Evolutionary conservation across 2,888 invertebrate species (phyloP).

Genomic region (Ectobius pallidus): DNA sequence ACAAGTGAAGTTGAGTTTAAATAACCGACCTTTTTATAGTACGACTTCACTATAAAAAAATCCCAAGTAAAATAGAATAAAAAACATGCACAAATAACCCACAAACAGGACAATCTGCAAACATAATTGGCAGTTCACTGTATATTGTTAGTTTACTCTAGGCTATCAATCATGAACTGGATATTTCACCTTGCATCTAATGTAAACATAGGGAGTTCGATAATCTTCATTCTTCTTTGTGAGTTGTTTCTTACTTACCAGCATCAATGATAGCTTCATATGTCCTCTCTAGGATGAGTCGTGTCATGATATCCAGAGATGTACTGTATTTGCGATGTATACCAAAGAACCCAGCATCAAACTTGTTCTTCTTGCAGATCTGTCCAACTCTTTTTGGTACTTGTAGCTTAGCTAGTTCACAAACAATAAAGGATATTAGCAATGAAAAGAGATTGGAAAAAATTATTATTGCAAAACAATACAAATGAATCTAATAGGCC

Average conservation of each 20-base stretch:
- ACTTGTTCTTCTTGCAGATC: conserved; percentile 45
- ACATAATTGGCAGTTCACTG: too few species aligned
- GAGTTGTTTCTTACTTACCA: conserved; percentile 50
- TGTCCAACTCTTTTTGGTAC: conserved; percentile 32
- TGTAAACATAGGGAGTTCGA: too few species aligned
- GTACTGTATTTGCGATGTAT: conserved; percentile 57
- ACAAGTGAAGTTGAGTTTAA: too few species aligned
- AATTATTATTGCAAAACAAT: background rate
- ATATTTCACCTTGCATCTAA: too few species aligned
- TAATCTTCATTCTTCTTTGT: too few species aligned
- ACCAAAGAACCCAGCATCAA: conserved; percentile 58
- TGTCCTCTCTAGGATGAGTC: conserved; percentile 55
- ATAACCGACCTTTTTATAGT: too few species aligned
- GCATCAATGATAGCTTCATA: conserved; percentile 59
- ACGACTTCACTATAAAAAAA: too few species aligned
- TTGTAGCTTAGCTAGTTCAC: conserved; percentile 25
- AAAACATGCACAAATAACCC: too few species aligned
- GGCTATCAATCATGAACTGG: too few species aligned
- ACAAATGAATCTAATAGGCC: background rate
- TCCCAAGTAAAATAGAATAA: too few species aligned
- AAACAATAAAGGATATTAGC: background rate
- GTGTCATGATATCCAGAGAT: conserved; percentile 58
- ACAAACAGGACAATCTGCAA: too few species aligned
- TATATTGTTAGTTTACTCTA: too few species aligned
- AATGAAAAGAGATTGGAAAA: background rate